These are phyloP conservation scores for Hypsibius dujardini DNA, from an alignment of 1,140 invertebrate species.

Conservation along the genomic window DNA sequence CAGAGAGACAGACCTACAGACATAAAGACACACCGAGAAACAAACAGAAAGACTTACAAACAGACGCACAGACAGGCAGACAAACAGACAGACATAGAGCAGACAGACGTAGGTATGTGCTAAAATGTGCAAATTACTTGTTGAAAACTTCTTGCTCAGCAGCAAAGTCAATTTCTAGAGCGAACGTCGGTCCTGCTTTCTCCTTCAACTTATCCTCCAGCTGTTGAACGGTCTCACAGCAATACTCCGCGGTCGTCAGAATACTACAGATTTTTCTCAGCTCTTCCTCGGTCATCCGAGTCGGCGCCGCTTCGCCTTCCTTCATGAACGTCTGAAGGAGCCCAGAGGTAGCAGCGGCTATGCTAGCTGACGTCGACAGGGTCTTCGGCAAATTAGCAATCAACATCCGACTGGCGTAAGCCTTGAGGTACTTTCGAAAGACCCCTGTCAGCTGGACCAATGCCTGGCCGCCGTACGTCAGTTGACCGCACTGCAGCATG, in stretches of 20 bases:
- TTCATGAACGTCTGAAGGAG: constrained; percentile 22
- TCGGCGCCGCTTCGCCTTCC: background rate
- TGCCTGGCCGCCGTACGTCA: constrained; percentile 61
- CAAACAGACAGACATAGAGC: too few species aligned
- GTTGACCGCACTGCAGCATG: constrained; percentile 82
- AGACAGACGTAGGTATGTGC: too few species aligned
- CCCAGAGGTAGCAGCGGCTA: constrained; percentile 21
- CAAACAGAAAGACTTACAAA: too few species aligned
- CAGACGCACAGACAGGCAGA: too few species aligned
- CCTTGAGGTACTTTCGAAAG: constrained; percentile 83
- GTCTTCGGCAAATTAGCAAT: constrained; percentile 64
- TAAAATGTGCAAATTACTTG: constrained; percentile 37
- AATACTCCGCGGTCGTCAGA: constrained; percentile 92
- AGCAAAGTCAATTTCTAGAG: constrained; percentile 64
- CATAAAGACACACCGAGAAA: too few species aligned
- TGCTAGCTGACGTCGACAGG: constrained; percentile 16
- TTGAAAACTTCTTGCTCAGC: constrained; percentile 87
- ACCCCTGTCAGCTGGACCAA: constrained; percentile 67
- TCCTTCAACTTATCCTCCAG: constrained; percentile 87
- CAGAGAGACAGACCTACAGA: too few species aligned
- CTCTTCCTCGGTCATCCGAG: constrained; percentile 41
- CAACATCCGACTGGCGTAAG: constrained; percentile 70
- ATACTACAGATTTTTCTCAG: constrained; percentile 72
- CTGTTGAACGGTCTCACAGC: constrained; percentile 89
- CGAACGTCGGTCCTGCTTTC: constrained; percentile 56